Conservation (phyloP, 2,888 invertebrate species). For the Liposcelis brunnea region DNA sequence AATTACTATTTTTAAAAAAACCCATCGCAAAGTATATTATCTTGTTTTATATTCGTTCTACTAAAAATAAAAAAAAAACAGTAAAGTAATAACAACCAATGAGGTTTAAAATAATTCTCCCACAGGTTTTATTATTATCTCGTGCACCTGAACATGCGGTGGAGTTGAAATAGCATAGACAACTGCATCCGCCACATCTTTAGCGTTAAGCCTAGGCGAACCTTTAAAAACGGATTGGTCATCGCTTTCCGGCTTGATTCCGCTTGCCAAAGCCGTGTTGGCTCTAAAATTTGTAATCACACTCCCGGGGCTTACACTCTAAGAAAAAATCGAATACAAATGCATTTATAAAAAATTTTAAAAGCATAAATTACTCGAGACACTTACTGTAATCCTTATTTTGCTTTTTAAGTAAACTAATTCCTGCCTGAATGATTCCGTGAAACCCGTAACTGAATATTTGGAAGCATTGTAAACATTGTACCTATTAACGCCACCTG, state of each 20-base stretch:
- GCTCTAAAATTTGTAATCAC: background rate
- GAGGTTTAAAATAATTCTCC: too few relatives aligned
- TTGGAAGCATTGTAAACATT: constrained; percentile 24
- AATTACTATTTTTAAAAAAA: too few relatives aligned
- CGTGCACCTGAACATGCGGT: background rate
- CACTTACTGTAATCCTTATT: constrained; percentile 16
- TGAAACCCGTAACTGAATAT: constrained; percentile 23
- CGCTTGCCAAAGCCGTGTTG: background rate
- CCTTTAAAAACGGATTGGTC: too few relatives aligned
- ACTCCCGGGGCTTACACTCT: background rate
- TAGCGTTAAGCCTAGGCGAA: background rate
- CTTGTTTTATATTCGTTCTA: too few relatives aligned
- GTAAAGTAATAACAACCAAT: too few relatives aligned
- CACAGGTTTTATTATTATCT: background rate
- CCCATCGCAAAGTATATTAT: too few relatives aligned
- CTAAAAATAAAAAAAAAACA: too few relatives aligned
- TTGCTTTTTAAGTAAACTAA: constrained; percentile 17
- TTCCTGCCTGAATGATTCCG: constrained; percentile 25
- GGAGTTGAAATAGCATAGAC: background rate
- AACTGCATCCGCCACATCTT: background rate
- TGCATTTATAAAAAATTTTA: too few relatives aligned
- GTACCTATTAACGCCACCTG: constrained; percentile 11
- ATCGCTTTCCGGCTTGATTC: too few relatives aligned
- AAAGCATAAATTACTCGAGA: too few relatives aligned
- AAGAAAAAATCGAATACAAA: background rate